These are phyloP conservation scores for Rhagophthalmus giganteus DNA, from an alignment of 2,888 invertebrate genomes.

Conservation along the genomic window DNA sequence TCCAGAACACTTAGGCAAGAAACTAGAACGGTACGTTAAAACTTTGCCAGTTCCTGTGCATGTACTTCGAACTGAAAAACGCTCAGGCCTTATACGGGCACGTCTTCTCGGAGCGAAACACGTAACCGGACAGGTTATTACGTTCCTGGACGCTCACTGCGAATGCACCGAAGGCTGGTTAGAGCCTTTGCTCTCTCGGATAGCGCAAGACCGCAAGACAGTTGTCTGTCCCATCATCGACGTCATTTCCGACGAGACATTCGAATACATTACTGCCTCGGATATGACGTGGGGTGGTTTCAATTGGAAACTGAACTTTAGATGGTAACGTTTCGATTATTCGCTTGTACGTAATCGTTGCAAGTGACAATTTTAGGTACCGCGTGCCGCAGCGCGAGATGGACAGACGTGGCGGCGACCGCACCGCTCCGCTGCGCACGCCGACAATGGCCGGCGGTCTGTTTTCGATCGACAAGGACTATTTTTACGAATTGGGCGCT, in stretches of 20 bases:
- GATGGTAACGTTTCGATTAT: too few relatives aligned
- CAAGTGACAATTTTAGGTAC: slow-evolving; percentile 68
- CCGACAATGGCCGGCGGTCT: slow-evolving; percentile 99
- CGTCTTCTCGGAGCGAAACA: slow-evolving; percentile 91
- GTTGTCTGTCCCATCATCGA: slow-evolving; percentile 99
- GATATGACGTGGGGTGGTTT: slow-evolving; percentile 99
- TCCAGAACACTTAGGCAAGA: slow-evolving; percentile 82
- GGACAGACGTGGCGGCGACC: slow-evolving; percentile 88
- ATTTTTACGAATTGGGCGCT: slow-evolving; percentile 96
- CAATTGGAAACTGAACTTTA: slow-evolving; percentile 99
- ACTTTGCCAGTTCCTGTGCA: slow-evolving; percentile 83
- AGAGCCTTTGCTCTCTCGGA: slow-evolving; percentile 89
- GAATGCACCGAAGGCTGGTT: slow-evolving; percentile 99
- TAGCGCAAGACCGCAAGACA: slow-evolving; percentile 87
- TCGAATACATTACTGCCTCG: slow-evolving; percentile 97
- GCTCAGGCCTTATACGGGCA: slow-evolving; percentile 95
- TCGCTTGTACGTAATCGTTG: slow-evolving; percentile 16
- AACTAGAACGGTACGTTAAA: slow-evolving; percentile 87
- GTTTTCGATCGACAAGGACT: slow-evolving; percentile 92
- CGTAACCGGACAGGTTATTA: slow-evolving; percentile 89
- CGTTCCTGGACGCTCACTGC: slow-evolving; percentile 97
- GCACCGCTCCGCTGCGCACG: slow-evolving; percentile 89
- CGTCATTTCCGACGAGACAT: slow-evolving; percentile 97
- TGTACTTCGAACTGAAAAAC: slow-evolving; percentile 85
- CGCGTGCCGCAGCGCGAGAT: slow-evolving; percentile 97